These are phyloP conservation scores for Camponotus pennsylvanicus DNA, from an alignment of 1,140 invertebrate species.

Conservation along the genomic window DNA sequence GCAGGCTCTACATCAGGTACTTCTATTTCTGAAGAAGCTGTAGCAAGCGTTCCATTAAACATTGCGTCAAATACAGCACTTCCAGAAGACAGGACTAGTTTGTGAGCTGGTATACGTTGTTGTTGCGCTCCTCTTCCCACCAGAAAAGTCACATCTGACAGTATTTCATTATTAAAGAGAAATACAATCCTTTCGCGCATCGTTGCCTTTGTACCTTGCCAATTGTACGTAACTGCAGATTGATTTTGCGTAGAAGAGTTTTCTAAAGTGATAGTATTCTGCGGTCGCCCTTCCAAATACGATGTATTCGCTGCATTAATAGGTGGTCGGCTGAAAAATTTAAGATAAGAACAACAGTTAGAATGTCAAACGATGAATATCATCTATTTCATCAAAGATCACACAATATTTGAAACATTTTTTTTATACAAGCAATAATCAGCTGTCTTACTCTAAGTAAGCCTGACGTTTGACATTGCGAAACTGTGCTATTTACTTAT, in stretches of 20 bases:
- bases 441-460: background rate
- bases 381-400: background rate
- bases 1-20: constrained; percentile 94
- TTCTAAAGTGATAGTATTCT: constrained; percentile 73
- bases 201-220: constrained; percentile 91
- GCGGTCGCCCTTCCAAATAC: constrained; percentile 75
- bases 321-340: constrained; percentile 76
- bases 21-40: constrained; percentile 91
- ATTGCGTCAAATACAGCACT: constrained; percentile 95
- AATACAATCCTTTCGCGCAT: constrained; percentile 93
- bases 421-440: background rate
- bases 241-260: constrained; percentile 70
- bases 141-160: constrained; percentile 93
- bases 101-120: constrained; percentile 93
- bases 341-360: constrained; percentile 30
- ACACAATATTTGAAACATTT: background rate
- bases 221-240: constrained; percentile 86
- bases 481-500: constrained; percentile 75
- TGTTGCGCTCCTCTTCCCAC: constrained; percentile 91
- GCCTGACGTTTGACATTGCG: background rate
- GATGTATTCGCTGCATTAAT: constrained; percentile 78
- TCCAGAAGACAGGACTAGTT: constrained; percentile 93
- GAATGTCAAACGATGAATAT: background rate
- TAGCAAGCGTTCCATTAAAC: constrained; percentile 92
- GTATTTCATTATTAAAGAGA: constrained; percentile 93